Evolutionary conservation across 2,888 invertebrate species (phyloP), one percentile per base, ranked within the genome.

Genomic region (Tachina fera): DNA sequence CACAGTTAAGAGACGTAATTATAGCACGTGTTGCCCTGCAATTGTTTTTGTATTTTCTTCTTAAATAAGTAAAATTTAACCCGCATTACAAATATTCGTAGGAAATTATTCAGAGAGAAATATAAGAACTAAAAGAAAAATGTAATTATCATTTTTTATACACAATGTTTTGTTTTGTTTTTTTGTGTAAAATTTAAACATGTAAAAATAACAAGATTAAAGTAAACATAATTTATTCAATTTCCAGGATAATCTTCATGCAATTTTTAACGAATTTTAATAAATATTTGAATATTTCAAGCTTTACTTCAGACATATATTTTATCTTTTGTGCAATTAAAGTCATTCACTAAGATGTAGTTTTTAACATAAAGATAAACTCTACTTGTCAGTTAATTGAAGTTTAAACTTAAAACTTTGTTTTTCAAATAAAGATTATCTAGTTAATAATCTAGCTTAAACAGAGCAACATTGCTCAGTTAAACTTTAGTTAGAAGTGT

Each of bases 11-110:
- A 60, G 72, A 76, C 81, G 76, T 53, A 83, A 83, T 85, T 87
- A 63, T 71, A 83, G 87, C 87, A 87, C 87, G 87, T 87, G 87
- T 75, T 82, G 16, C 43, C 53, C 22, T 58, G 41, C n/a, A 65
- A 22, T 22, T 51, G 13, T 13, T 16, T 49, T 19, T 19, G 16
- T 31, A 31, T n/a, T 9, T 22, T 47, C 45, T 45, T 19, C 71
- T 22, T 56, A 56, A 31, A n/a, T 6, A 67, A 41, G n/a, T 1
- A 65, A 51, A 51, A 51, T 16, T 53, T n/a, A 41, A 22, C 82
- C 82, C 82, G 82, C 81, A 81, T 75, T 58, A 67, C 39, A 67
- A 49, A 47, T 45, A 13, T 76, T 77, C 19, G 5, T 22, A 61
- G 13, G 16, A 43, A 61, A 16, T 19, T n/a, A 11, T 9, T 67